These are phyloP conservation scores for Cerceris ruficornis DNA, from an alignment of 2,888 invertebrate genomes.

Conservation along the genomic window DNA sequence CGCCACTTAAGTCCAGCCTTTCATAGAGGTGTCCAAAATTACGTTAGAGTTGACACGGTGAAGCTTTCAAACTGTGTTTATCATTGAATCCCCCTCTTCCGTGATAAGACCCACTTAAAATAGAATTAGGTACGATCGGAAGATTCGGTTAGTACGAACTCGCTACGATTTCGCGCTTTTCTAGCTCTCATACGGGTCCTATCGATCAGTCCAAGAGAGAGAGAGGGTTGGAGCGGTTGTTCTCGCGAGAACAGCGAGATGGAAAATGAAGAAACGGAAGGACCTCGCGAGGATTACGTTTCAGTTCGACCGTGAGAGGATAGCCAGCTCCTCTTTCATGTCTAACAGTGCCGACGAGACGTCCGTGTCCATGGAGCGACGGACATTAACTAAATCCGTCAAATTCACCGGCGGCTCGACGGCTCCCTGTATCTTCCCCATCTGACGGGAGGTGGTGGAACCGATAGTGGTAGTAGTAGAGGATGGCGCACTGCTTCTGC, in stretches of 20 bases:
- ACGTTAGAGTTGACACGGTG: too few species aligned
- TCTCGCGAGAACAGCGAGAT: not conserved
- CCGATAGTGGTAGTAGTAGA: not conserved
- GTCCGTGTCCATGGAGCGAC: constrained; percentile 66
- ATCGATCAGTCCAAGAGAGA: not conserved
- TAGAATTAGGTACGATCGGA: too few species aligned
- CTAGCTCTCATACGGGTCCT: not conserved
- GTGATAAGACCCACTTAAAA: too few species aligned
- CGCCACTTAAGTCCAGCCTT: too few species aligned
- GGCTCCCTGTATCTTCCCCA: not conserved
- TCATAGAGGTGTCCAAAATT: too few species aligned
- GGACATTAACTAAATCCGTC: constrained; percentile 74
- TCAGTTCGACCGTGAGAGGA: not conserved
- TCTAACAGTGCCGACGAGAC: constrained; percentile 13
- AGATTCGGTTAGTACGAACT: not conserved
- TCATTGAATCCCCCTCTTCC: too few species aligned
- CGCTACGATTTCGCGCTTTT: not conserved
- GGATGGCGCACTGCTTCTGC: constrained; percentile 55
- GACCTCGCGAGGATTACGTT: too few species aligned
- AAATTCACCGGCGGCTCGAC: constrained; percentile 40
- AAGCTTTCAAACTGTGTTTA: too few species aligned
- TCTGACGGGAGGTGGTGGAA: not conserved
- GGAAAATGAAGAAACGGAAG: too few species aligned
- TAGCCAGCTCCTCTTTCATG: constrained; percentile 31
- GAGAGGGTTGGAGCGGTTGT: not conserved